Evolutionary conservation across 2,113 vertebrate species (phyloP).

Genomic region (Manacus vitellinus): DNA sequence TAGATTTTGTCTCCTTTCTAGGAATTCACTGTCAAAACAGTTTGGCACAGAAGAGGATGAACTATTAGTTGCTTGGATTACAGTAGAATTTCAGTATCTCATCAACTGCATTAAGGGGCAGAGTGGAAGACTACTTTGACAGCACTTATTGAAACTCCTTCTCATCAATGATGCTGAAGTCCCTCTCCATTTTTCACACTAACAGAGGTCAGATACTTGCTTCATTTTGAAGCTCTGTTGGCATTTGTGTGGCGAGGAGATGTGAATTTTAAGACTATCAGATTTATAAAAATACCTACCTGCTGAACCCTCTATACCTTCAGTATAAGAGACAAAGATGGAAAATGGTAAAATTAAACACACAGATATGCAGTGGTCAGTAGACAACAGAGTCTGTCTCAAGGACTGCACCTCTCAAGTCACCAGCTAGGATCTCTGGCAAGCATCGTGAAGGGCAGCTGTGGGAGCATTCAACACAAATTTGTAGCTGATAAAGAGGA

Average conservation of each 20-base stretch:
- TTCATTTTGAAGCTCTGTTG: background rate
- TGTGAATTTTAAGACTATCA: background rate
- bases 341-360: background rate
- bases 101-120: background rate
- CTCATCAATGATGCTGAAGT: background rate
- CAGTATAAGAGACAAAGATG: background rate
- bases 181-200: background rate
- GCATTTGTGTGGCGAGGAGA: background rate
- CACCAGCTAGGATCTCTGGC: background rate
- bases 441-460: background rate
- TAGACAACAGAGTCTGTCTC: background rate
- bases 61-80: background rate
- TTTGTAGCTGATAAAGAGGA: background rate
- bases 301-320: background rate
- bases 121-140: background rate
- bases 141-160: background rate
- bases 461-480: background rate
- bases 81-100: background rate
- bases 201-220: background rate
- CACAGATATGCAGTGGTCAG: background rate
- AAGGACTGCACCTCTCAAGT: background rate
- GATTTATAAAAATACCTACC: background rate
- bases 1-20: slow-evolving; percentile 8
- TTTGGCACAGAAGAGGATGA: background rate
- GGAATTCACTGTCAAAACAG: background rate